phyloP scores from a whole-genome alignment of 2,888 invertebrate genomes.

The Uloborus plumipes region DNA sequence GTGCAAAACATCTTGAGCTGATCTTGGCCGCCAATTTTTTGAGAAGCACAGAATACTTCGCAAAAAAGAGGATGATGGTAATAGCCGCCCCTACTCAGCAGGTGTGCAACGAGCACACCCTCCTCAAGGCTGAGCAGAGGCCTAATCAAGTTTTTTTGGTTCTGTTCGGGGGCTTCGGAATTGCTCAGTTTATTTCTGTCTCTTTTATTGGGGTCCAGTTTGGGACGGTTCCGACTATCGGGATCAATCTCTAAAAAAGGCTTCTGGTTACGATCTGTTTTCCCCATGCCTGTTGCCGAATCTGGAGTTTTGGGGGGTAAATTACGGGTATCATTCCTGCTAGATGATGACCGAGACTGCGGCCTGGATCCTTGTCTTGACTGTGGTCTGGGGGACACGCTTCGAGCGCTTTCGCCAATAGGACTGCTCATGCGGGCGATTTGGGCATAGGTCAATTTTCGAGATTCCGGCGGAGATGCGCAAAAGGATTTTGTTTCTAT shows the following conservation, averaged over 20 bases:
- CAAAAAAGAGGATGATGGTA: conserved; percentile 61
- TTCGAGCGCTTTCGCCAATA: conserved; percentile 23
- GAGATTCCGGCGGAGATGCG: conserved; percentile 44
- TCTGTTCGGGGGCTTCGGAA: conserved; percentile 44
- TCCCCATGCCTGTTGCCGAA: neutral
- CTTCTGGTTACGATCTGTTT: conserved; percentile 49
- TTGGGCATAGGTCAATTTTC: conserved; percentile 63
- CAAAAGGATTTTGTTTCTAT: conserved; percentile 56
- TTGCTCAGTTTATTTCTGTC: conserved; percentile 4
- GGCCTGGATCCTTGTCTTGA: conserved; percentile 2
- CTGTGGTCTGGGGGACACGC: conserved; percentile 32
- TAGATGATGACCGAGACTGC: conserved; percentile 15
- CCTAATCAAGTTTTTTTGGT: conserved; percentile 66
- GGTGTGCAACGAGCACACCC: conserved; percentile 47
- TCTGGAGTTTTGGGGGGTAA: conserved; percentile 23
- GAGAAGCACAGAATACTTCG: conserved; percentile 41
- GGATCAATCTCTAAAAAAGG: conserved; percentile 64
- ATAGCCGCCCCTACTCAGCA: conserved; percentile 61
- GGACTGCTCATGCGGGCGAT: conserved; percentile 62
- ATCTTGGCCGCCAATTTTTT: conserved; percentile 27
- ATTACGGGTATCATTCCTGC: conserved; percentile 20
- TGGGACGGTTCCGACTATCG: conserved; percentile 59
- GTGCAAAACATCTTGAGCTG: conserved; percentile 23
- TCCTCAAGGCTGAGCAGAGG: conserved; percentile 65
- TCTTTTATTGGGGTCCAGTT: conserved; percentile 26